phyloP scores from a whole-genome alignment of 2,888 invertebrate species.

The Hyposoter didymator region DNA sequence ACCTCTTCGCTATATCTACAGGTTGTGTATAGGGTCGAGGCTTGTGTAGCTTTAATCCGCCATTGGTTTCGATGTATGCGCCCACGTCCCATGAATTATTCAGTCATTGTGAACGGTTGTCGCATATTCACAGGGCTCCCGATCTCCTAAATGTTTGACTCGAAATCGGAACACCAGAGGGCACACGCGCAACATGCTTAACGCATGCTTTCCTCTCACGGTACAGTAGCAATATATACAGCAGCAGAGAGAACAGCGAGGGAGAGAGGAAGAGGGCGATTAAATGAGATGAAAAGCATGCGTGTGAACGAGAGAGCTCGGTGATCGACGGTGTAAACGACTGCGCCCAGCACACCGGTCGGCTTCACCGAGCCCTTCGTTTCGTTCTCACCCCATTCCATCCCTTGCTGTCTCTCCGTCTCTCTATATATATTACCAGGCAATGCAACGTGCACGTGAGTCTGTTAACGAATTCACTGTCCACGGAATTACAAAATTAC shows the following conservation, averaged over 20 bases:
- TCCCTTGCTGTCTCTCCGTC: slow-evolving; percentile 17
- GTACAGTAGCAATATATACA: slow-evolving; percentile 23
- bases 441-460: slow-evolving; percentile 39
- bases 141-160: slow-evolving; percentile 73
- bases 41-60: slow-evolving; percentile 74
- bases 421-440: neutral
- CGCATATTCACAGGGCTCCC: slow-evolving; percentile 72
- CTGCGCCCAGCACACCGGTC: slow-evolving; percentile 49
- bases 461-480: slow-evolving; percentile 63
- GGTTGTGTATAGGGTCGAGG: slow-evolving; percentile 2
- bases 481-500: slow-evolving; percentile 64
- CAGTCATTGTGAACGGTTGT: slow-evolving; percentile 70
- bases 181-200: slow-evolving; percentile 34
- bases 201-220: slow-evolving; percentile 46
- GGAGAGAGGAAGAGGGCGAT: slow-evolving; percentile 38
- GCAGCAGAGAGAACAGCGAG: slow-evolving; percentile 6
- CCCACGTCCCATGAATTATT: slow-evolving; percentile 73
- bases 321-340: slow-evolving; percentile 66
- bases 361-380: slow-evolving; percentile 26
- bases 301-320: slow-evolving; percentile 32
- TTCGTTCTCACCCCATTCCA: slow-evolving; percentile 12
- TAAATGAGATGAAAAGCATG: slow-evolving; percentile 26
- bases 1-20: slow-evolving; percentile 16
- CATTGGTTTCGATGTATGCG: slow-evolving; percentile 72
- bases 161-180: slow-evolving; percentile 56